These are phyloP conservation scores for Litoditis marina DNA, from an alignment of 2,888 invertebrate species.

Conservation along the genomic window DNA sequence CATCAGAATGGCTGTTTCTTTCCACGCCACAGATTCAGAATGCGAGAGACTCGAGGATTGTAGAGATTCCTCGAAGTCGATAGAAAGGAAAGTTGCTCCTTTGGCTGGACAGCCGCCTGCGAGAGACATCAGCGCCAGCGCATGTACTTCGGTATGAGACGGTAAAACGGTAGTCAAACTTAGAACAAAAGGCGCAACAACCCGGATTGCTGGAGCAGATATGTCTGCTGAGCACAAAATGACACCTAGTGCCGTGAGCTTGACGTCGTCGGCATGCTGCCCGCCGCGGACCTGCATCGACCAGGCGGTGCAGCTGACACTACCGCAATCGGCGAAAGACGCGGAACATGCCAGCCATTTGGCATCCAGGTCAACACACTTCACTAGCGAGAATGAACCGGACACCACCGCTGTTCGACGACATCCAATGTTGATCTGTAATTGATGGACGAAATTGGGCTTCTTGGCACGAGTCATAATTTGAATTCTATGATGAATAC, in stretches of 20 bases:
- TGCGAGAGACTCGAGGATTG: neutral
- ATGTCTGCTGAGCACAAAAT: slow-evolving; percentile 22
- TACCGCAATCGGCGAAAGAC: neutral
- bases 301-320: slow-evolving; percentile 8
- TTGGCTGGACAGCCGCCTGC: neutral
- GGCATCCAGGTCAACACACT: slow-evolving; percentile 12
- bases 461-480: no score
- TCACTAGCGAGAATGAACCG: slow-evolving; percentile 4
- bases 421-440: slow-evolving; percentile 11
- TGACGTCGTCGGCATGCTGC: slow-evolving; percentile 8
- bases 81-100: slow-evolving; percentile 29
- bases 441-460: no score
- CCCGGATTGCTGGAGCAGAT: slow-evolving; percentile 5
- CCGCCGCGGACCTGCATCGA: slow-evolving; percentile 9
- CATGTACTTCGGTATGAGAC: slow-evolving; percentile 11
- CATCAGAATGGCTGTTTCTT: slow-evolving; percentile 23
- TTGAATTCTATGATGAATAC: no score
- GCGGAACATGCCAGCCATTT: slow-evolving; percentile 12
- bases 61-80: slow-evolving; percentile 25
- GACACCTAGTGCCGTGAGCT: slow-evolving; percentile 20
- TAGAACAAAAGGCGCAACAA: slow-evolving; percentile 30
- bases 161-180: slow-evolving; percentile 14
- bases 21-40: slow-evolving; percentile 18
- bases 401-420: neutral
- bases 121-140: slow-evolving; percentile 17